A percentile compares a stretch with the other conserved stretches of the same genome.
Conservation (phyloP, 2,113 vertebrate species). For the Apaloderma vittatum region DNA sequence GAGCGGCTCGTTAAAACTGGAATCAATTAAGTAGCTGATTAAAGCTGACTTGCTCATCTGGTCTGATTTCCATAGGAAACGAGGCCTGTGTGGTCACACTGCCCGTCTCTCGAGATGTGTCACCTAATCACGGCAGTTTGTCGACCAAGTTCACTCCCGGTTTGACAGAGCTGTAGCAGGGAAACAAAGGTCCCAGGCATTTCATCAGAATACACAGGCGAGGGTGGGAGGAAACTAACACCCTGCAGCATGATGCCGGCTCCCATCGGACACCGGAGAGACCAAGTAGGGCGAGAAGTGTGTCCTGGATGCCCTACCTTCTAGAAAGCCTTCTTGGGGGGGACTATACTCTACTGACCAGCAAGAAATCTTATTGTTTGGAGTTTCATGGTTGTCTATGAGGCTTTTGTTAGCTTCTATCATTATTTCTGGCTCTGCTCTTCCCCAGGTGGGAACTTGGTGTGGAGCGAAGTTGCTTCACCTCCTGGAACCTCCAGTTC, state of each 20-base stretch:
- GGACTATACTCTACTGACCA: not conserved
- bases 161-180: not conserved
- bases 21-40: not conserved
- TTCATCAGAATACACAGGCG: not conserved
- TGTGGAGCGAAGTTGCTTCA: not conserved
- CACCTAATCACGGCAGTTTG: not conserved
- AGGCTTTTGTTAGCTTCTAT: not conserved
- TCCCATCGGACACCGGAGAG: not conserved
- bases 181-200: not conserved
- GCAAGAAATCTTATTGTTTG: not conserved
- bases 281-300: not conserved
- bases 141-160: not conserved
- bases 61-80: conserved; percentile 11
- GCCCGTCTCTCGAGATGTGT: not conserved
- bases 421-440: not conserved
- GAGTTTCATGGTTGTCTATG: not conserved
- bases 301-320: not conserved
- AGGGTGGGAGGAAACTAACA: not conserved
- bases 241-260: not conserved
- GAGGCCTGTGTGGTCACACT: not conserved
- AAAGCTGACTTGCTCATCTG: not conserved
- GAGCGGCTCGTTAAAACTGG: not conserved
- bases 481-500: not conserved
- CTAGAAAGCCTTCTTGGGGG: not conserved
- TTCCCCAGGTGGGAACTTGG: not conserved